Conservation (phyloP, 2,888 invertebrate genomes). For the Aleiodes alternator region DNA sequence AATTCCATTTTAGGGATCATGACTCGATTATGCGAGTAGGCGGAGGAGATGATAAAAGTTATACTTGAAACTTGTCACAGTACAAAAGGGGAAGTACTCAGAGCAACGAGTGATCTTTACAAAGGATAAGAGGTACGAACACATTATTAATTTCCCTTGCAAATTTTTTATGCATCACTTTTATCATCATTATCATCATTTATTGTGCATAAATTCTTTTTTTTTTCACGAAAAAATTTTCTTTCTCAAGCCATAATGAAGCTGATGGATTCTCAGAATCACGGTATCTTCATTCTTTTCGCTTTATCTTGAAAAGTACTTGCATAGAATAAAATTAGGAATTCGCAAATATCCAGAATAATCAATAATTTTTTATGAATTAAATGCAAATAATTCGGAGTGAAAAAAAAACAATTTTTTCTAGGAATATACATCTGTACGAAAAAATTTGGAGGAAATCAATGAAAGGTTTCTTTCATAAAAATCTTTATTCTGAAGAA, state of each 20-base stretch:
- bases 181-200: conserved; percentile 29
- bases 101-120: conserved; percentile 65
- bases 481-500: too few relatives aligned
- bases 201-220: background rate
- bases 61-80: conserved; percentile 63
- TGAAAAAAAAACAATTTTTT: too few relatives aligned
- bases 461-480: too few relatives aligned
- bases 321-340: too few relatives aligned
- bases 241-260: conserved; percentile 54
- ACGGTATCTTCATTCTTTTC: conserved; percentile 23
- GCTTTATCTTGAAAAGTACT: too few relatives aligned
- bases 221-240: background rate
- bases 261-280: conserved; percentile 60
- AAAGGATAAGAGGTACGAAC: conserved; percentile 64
- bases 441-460: too few relatives aligned
- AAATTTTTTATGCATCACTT: conserved; percentile 59
- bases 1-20: conserved; percentile 35
- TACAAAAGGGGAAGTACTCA: conserved; percentile 58
- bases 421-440: too few relatives aligned
- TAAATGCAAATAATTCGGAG: too few relatives aligned
- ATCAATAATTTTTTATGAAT: too few relatives aligned
- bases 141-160: conserved; percentile 71
- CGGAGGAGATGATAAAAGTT: conserved; percentile 52
- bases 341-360: too few relatives aligned
- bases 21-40: conserved; percentile 16